These are phyloP conservation scores for Ctenodactylus gundi DNA, from an alignment of 2,113 vertebrate genomes.

Conservation along the genomic window DNA sequence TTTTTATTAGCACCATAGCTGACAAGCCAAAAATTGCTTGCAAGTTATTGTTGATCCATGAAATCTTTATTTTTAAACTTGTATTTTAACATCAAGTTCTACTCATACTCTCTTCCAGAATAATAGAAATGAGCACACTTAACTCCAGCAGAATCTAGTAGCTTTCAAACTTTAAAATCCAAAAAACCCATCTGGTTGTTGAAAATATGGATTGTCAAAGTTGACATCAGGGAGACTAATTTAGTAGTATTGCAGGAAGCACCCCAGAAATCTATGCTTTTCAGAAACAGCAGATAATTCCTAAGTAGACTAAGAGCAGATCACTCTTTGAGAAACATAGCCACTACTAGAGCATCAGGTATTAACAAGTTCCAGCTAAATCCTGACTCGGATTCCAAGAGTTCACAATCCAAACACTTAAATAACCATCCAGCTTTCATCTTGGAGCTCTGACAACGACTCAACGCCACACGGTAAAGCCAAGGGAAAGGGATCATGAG, in stretches of 20 bases:
- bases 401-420: neutral
- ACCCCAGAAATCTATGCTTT: neutral
- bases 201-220: neutral
- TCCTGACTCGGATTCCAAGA: neutral
- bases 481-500: neutral
- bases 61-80: constrained; percentile 35
- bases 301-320: neutral
- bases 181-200: neutral
- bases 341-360: neutral
- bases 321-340: neutral
- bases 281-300: neutral
- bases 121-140: neutral
- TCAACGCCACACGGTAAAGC: neutral
- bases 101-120: constrained; percentile 9
- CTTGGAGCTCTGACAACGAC: neutral
- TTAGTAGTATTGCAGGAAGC: neutral
- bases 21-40: constrained; percentile 28
- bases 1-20: neutral
- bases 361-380: neutral
- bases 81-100: constrained; percentile 14
- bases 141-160: neutral
- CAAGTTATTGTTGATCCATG: neutral
- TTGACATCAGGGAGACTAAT: neutral
- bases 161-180: neutral
- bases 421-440: constrained; percentile 5